These are phyloP conservation scores for Sitodiplosis mosellana DNA, from an alignment of 1,140 invertebrate species.

Conservation along the genomic window DNA sequence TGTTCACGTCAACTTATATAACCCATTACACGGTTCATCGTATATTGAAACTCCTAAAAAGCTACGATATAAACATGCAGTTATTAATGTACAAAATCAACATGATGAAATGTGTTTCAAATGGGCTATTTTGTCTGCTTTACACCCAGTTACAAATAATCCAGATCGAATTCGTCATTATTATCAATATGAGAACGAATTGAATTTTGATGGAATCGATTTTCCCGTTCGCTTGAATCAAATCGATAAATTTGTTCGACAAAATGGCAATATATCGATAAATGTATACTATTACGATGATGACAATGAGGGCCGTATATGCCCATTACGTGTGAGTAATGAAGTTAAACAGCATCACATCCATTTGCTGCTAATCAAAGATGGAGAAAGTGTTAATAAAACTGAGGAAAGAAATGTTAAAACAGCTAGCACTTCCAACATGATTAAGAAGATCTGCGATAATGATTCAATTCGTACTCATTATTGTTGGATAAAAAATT, in stretches of 20 bases:
- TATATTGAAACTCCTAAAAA: conserved; percentile 12
- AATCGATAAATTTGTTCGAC: conserved; percentile 7
- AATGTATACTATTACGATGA: conserved; percentile 1
- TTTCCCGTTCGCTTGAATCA: conserved; percentile 6
- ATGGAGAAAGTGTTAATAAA: background rate
- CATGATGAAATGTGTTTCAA: conserved; percentile 14
- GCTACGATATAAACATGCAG: conserved; percentile 11
- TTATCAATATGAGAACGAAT: background rate
- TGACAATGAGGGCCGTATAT: background rate
- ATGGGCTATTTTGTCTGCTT: conserved; percentile 10
- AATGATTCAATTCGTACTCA: conserved; percentile 4
- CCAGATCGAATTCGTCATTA: background rate
- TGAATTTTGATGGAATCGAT: conserved; percentile 1
- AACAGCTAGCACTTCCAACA: too few relatives aligned
- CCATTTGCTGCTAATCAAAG: conserved; percentile 6
- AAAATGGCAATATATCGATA: conserved; percentile 1
- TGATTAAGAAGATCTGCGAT: too few relatives aligned
- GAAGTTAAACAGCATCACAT: conserved; percentile 2
- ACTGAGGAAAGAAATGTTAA: too few relatives aligned
- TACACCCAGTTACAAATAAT: conserved; percentile 5
- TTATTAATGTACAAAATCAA: conserved; percentile 14
- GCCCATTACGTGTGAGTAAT: conserved; percentile 1
- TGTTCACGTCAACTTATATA: conserved; percentile 16
- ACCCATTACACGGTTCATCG: conserved; percentile 10
- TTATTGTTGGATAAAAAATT: conserved; percentile 16